phyloP scores from a whole-genome alignment of 2,888 invertebrate species.

The Desoria tigrina region DNA sequence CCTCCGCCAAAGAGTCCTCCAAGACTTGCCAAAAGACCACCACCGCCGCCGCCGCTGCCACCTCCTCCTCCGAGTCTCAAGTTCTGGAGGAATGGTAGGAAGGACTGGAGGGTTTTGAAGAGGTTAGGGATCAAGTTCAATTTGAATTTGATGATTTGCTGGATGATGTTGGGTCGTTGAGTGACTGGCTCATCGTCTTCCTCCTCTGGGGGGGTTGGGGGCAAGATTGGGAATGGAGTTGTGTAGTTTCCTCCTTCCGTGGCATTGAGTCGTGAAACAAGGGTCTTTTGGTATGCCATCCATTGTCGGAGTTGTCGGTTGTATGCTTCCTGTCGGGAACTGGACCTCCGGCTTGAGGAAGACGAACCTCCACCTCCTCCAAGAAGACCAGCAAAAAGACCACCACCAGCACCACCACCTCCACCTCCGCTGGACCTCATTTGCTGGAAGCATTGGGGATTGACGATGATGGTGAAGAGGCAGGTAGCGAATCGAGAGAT shows the following conservation, averaged over 20 bases:
- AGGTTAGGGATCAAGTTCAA: constrained; percentile 42
- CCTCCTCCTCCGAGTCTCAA: constrained; percentile 28
- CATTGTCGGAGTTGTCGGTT: constrained; percentile 23
- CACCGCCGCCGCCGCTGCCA: constrained; percentile 13
- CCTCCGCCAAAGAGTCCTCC: constrained; percentile 9
- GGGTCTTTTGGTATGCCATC: constrained; percentile 22
- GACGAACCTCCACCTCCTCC: constrained; percentile 10
- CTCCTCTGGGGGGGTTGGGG: constrained; percentile 29
- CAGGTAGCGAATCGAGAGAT: constrained; percentile 39
- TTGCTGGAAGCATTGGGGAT: constrained; percentile 40
- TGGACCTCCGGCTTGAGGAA: constrained; percentile 8
- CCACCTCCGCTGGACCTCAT: constrained; percentile 22
- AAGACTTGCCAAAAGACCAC: constrained; percentile 4
- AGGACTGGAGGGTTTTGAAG: constrained; percentile 17
- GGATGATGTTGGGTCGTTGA: constrained; percentile 4
- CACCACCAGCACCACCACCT: not conserved
- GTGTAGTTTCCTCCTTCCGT: constrained; percentile 36
- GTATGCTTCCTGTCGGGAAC: constrained; percentile 25
- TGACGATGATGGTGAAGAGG: constrained; percentile 42
- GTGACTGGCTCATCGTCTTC: constrained; percentile 4
- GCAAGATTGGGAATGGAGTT: constrained; percentile 38
- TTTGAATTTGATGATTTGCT: constrained; percentile 33
- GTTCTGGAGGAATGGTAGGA: constrained; percentile 18
- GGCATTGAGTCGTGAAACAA: constrained; percentile 29
- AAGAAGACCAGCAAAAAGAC: constrained; percentile 4